Evolutionary conservation across 2,797 vertebrate genomes (phyloP).

Genomic region (Zenarchopterus dispar): DNA sequence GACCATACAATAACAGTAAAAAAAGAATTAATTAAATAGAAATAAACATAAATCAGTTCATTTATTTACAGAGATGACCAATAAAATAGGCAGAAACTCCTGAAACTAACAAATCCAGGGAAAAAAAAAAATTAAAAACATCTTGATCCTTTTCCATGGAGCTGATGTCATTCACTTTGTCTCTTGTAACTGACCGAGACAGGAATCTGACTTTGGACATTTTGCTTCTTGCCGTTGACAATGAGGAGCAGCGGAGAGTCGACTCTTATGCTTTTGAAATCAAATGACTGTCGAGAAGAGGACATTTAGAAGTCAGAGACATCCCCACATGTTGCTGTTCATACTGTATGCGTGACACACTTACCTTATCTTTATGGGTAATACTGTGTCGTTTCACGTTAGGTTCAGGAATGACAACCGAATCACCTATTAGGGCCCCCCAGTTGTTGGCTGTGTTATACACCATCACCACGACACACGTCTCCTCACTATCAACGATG

Average conservation of each 20-base stretch:
- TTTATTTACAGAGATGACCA: slow-evolving; percentile 65
- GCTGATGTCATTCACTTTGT: slow-evolving; percentile 82
- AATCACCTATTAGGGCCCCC: slow-evolving; percentile 92
- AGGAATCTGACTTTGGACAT: slow-evolving; percentile 85
- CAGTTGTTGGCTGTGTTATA: slow-evolving; percentile 93
- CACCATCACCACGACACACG: slow-evolving; percentile 89
- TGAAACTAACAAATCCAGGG: not conserved
- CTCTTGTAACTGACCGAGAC: slow-evolving; percentile 86
- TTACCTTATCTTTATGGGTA: slow-evolving; percentile 88
- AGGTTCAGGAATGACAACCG: slow-evolving; percentile 91
- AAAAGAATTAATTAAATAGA: slow-evolving; percentile 70
- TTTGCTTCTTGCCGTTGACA: slow-evolving; percentile 90
- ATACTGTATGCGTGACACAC: slow-evolving; percentile 18
- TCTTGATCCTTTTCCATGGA: slow-evolving; percentile 12
- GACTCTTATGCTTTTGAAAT: slow-evolving; percentile 90
- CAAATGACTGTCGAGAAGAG: slow-evolving; percentile 78
- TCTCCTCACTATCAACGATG: slow-evolving; percentile 87
- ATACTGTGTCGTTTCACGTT: slow-evolving; percentile 86
- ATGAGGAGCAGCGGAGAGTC: slow-evolving; percentile 89
- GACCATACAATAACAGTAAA: slow-evolving; percentile 22
- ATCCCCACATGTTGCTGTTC: too few species aligned
- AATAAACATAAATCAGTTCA: slow-evolving; percentile 38
- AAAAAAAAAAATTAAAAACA: not conserved
- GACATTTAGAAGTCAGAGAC: not conserved
- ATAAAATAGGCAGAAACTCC: slow-evolving; percentile 47